Evolutionary conservation across 2,797 vertebrate species (phyloP).

Genomic region (Thripadectes ignobilis): DNA sequence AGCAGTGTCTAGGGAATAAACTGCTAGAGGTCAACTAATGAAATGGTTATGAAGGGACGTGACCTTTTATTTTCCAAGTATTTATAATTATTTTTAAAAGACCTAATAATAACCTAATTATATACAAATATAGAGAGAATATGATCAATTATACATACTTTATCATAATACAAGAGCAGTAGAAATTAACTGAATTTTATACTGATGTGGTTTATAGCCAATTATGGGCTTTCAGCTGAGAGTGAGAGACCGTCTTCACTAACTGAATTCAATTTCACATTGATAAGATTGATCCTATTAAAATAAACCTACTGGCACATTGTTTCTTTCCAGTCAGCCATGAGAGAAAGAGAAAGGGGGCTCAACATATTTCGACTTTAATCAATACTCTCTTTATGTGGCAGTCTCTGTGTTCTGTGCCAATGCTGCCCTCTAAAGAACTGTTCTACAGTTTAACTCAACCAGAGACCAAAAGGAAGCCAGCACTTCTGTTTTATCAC

Average conservation of each 20-base stretch:
- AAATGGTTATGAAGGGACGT: not conserved
- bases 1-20: not conserved
- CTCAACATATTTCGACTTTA: not conserved
- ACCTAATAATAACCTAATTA: not conserved
- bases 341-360: not conserved
- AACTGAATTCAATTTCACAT: constrained; percentile 34
- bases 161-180: not conserved
- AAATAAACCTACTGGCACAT: constrained; percentile 27
- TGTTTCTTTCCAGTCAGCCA: not conserved
- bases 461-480: not conserved
- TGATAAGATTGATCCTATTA: constrained; percentile 46
- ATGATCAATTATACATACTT: not conserved
- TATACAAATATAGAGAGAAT: not conserved
- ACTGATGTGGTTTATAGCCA: not conserved
- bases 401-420: not conserved
- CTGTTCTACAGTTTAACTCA: not conserved
- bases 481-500: not conserved
- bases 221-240: constrained; percentile 3
- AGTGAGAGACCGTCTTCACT: not conserved
- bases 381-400: constrained; percentile 1
- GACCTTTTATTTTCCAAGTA: not conserved
- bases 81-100: not conserved
- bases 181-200: not conserved
- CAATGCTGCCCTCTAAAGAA: rapidly evolving
- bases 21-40: constrained; percentile 23